Conservation (phyloP, 2,888 invertebrate genomes). For the Diploptera punctata region DNA sequence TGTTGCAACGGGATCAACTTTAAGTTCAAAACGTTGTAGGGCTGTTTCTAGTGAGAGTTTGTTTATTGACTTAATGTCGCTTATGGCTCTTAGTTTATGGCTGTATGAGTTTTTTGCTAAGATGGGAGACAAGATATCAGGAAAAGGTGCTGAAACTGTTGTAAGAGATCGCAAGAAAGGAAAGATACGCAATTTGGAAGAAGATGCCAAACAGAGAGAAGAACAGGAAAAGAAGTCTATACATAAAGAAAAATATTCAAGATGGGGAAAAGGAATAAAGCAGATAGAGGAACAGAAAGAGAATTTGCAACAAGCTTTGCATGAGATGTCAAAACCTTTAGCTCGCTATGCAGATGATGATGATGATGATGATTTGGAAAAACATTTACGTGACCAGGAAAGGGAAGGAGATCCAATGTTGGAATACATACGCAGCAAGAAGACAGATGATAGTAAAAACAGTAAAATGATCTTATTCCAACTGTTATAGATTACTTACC, state of each 20-base stretch:
- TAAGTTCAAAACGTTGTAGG: too few relatives aligned
- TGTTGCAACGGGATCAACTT: too few relatives aligned
- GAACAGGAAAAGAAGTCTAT: slow-evolving; percentile 71
- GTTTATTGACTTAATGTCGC: too few relatives aligned
- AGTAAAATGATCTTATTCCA: not conserved
- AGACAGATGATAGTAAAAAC: slow-evolving; percentile 50
- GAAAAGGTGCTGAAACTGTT: slow-evolving; percentile 72
- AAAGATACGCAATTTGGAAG: slow-evolving; percentile 70
- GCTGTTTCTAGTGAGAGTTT: too few relatives aligned
- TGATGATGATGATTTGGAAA: slow-evolving; percentile 91
- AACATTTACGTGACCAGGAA: slow-evolving; percentile 73
- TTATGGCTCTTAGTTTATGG: too few relatives aligned
- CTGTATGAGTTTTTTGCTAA: too few relatives aligned
- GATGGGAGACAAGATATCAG: slow-evolving; percentile 76
- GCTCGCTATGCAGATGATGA: slow-evolving; percentile 87
- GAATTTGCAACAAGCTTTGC: slow-evolving; percentile 73
- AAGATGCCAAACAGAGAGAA: slow-evolving; percentile 70
- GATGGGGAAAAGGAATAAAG: slow-evolving; percentile 88
- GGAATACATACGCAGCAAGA: slow-evolving; percentile 78
- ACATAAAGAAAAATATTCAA: slow-evolving; percentile 75
- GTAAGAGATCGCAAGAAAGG: slow-evolving; percentile 71
- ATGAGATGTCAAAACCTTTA: slow-evolving; percentile 90
- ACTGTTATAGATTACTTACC: not conserved
- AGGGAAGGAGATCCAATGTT: slow-evolving; percentile 95
- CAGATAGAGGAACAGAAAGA: slow-evolving; percentile 78